These are phyloP conservation scores for Chionis minor DNA, from an alignment of 2,113 vertebrate genomes.

Conservation along the genomic window DNA sequence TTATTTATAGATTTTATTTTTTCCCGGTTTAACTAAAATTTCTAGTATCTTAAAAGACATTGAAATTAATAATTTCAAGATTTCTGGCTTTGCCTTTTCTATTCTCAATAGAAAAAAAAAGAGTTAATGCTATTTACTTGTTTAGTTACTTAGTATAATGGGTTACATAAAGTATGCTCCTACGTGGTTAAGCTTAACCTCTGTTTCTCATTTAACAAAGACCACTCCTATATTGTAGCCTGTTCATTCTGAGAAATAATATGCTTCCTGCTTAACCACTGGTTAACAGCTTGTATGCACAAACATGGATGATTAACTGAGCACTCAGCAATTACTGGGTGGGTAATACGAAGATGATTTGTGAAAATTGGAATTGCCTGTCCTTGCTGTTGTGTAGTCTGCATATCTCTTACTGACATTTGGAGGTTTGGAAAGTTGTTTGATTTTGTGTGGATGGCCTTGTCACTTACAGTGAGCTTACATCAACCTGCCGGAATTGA, in stretches of 20 bases:
- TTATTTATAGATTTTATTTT: not conserved
- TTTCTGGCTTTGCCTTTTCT: not conserved
- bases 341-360: not conserved
- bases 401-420: not conserved
- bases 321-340: not conserved
- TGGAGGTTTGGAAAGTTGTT: not conserved
- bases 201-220: not conserved
- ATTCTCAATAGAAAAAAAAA: not conserved
- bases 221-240: not conserved
- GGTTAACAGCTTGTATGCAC: not conserved
- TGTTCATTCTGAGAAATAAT: not conserved
- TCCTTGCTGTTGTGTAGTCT: not conserved
- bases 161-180: not conserved
- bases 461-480: constrained; percentile 5
- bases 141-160: not conserved
- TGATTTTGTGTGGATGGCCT: not conserved
- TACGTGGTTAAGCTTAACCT: not conserved
- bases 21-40: not conserved
- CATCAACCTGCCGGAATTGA: not conserved
- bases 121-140: not conserved
- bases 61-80: not conserved
- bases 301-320: not conserved
- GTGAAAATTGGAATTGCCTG: not conserved
- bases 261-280: not conserved
- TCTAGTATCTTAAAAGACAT: not conserved